Evolutionary conservation across 2,797 vertebrate species (phyloP).

Genomic region (Nannoperca australis): DNA sequence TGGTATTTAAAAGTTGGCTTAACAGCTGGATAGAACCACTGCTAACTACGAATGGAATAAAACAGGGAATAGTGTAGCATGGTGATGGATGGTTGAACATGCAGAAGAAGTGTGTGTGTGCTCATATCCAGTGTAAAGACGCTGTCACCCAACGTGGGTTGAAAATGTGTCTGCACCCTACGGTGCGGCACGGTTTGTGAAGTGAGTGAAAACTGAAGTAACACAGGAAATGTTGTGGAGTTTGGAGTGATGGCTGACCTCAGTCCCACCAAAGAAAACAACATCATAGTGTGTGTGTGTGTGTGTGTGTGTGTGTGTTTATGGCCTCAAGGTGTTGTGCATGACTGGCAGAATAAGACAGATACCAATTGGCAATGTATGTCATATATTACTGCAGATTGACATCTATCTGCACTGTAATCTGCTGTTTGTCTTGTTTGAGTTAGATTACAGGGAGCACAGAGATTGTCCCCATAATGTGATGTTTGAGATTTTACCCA

Average conservation of each 20-base stretch:
- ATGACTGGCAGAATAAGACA: slow-evolving; percentile 5
- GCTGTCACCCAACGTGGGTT: neutral
- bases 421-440: neutral
- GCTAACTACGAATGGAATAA: neutral
- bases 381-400: slow-evolving; percentile 21
- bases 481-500: too few species aligned
- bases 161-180: neutral
- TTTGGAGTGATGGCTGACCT: slow-evolving; percentile 2
- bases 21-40: neutral
- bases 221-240: neutral
- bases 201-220: slow-evolving; percentile 2
- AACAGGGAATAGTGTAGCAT: neutral
- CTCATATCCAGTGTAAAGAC: neutral
- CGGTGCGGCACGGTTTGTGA: neutral
- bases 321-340: slow-evolving; percentile 10
- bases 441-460: neutral
- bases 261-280: slow-evolving; percentile 4
- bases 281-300: slow-evolving; percentile 17
- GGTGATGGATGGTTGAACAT: neutral
- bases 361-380: neutral
- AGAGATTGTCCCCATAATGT: neutral
- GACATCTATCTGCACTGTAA: neutral
- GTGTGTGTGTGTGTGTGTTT: slow-evolving; percentile 8
- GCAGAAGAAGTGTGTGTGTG: neutral
- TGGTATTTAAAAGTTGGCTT: neutral